These are phyloP conservation scores for Drosophila seclusa DNA, from an alignment of 2,888 invertebrate genomes.

Conservation along the genomic window DNA sequence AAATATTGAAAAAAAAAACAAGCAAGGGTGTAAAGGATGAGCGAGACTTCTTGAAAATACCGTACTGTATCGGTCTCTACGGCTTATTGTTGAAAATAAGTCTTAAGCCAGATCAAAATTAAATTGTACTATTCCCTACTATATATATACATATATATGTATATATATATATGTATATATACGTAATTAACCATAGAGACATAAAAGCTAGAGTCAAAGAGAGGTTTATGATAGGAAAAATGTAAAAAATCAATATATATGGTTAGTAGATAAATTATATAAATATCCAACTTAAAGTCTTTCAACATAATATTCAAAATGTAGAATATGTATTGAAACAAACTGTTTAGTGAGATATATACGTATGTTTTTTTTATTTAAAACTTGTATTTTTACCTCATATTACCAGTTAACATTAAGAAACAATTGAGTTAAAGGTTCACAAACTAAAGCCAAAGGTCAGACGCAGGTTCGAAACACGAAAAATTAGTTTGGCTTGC, in stretches of 20 bases:
- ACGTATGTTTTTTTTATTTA: neutral
- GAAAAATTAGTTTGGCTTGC: neutral
- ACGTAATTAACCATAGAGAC: neutral
- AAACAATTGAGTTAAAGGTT: neutral
- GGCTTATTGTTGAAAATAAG: neutral
- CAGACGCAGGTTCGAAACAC: neutral
- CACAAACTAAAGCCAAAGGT: neutral
- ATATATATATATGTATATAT: neutral
- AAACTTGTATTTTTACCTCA: neutral
- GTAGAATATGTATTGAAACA: neutral
- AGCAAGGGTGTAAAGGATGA: neutral
- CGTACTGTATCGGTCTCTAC: neutral
- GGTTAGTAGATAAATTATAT: neutral
- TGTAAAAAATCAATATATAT: neutral
- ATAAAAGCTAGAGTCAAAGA: neutral
- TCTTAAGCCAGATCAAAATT: neutral
- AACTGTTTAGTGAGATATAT: neutral
- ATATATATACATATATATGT: neutral
- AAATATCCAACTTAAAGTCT: neutral
- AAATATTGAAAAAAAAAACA: constrained; percentile 6
- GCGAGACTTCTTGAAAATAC: neutral
- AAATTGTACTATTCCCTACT: neutral
- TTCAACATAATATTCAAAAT: neutral
- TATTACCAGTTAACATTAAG: neutral
- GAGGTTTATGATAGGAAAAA: neutral